These are phyloP conservation scores for Drosophila jambulina DNA, from an alignment of 1,140 invertebrate species.

Conservation along the genomic window DNA sequence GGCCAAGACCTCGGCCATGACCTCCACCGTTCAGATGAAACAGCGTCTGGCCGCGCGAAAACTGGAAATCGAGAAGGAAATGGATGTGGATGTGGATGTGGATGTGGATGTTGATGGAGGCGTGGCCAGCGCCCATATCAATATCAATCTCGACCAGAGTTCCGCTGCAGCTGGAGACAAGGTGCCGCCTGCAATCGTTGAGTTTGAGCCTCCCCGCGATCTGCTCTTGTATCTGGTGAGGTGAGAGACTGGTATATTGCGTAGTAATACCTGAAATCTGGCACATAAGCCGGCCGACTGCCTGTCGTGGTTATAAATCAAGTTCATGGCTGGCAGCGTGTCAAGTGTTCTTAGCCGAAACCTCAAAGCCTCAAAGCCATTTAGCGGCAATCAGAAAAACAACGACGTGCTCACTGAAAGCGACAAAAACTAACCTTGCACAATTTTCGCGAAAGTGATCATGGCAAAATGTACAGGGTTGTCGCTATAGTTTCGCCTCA, in stretches of 20 bases:
- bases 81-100: constrained; percentile 62
- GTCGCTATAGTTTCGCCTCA: neutral
- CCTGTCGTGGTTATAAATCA: constrained; percentile 72
- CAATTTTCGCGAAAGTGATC: constrained; percentile 58
- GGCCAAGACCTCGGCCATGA: constrained; percentile 87
- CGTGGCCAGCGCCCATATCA: constrained; percentile 52
- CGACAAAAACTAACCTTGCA: constrained; percentile 72
- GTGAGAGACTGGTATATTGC: constrained; percentile 84
- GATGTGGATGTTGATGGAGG: constrained; percentile 71
- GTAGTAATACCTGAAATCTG: constrained; percentile 25
- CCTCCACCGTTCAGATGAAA: constrained; percentile 86
- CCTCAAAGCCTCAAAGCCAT: constrained; percentile 48
- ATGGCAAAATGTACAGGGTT: constrained; percentile 32
- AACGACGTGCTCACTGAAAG: constrained; percentile 23
- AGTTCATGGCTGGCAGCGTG: constrained; percentile 75
- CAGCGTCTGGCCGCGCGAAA: constrained; percentile 86
- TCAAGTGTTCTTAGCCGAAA: constrained; percentile 73
- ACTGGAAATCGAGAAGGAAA: constrained; percentile 85
- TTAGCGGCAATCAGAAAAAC: constrained; percentile 32
- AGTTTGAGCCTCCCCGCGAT: constrained; percentile 88
- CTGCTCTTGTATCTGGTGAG: constrained; percentile 88
- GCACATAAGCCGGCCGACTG: constrained; percentile 8
- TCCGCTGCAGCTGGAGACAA: constrained; percentile 61
- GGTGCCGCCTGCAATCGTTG: constrained; percentile 61
- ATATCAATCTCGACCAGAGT: constrained; percentile 36